Percentiles rank a stretch among this genome's conserved stretches.
These are phyloP conservation scores for Proisotoma minuta DNA, from an alignment of 2,888 invertebrate species.

Conservation along the genomic window DNA sequence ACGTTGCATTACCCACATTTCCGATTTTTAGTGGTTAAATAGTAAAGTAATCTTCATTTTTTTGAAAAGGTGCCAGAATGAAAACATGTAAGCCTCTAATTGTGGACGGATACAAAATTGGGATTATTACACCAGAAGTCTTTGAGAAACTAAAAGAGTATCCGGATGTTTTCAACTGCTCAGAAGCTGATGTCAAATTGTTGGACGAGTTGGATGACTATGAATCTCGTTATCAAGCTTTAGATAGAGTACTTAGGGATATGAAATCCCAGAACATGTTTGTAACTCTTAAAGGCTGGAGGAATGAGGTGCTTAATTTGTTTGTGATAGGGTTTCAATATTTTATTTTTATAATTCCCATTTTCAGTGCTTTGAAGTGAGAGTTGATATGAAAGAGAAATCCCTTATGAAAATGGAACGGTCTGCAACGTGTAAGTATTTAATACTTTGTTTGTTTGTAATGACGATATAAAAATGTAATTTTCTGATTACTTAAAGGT, in stretches of 20 bases:
- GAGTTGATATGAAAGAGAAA: conserved; percentile 63
- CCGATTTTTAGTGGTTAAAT: too few relatives aligned
- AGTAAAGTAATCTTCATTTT: too few relatives aligned
- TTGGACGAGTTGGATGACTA: conserved; percentile 84
- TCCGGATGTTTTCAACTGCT: conserved; percentile 74
- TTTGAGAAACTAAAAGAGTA: conserved; percentile 72
- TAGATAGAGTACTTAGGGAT: conserved; percentile 73
- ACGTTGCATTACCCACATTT: too few relatives aligned
- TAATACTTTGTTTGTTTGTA: not conserved
- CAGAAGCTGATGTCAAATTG: conserved; percentile 69
- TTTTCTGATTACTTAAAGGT: conserved; percentile 52
- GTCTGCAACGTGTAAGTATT: conserved; percentile 71
- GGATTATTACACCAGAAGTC: conserved; percentile 78
- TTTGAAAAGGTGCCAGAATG: conserved; percentile 26
- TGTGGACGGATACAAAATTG: conserved; percentile 83
- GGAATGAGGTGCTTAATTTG: conserved; percentile 68
- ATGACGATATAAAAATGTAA: not conserved
- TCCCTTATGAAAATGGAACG: conserved; percentile 77
- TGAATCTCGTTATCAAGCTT: conserved; percentile 69
- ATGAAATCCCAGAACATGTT: conserved; percentile 71
- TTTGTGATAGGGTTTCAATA: not conserved
- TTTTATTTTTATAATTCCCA: conserved; percentile 30
- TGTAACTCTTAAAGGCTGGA: conserved; percentile 81
- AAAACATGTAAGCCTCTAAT: conserved; percentile 62
- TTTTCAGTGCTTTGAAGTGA: conserved; percentile 80